Evolutionary conservation across 2,888 invertebrate species (phyloP).

Genomic region (Dorcus parallelipipedus): DNA sequence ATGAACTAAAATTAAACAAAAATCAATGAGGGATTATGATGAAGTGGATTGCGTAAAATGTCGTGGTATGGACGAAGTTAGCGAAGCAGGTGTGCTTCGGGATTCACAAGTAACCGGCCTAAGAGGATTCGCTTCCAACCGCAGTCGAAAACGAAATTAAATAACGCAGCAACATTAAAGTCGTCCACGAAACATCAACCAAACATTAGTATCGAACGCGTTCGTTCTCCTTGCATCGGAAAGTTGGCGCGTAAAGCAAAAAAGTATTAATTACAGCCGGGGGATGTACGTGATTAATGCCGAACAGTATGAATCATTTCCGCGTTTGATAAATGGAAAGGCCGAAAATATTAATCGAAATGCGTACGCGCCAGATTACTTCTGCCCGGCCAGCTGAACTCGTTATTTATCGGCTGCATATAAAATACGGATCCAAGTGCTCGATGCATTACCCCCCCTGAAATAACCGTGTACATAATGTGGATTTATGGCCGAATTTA

Average conservation of each 20-base stretch:
- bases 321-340: constrained; percentile 25
- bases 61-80: no score
- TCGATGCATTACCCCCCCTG: not conserved
- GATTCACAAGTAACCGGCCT: no score
- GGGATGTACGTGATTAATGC: constrained; percentile 20
- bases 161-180: no score
- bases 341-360: constrained; percentile 29
- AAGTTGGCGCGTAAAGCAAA: not conserved
- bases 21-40: no score
- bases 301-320: constrained; percentile 23
- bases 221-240: no score
- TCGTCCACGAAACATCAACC: no score
- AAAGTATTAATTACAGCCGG: constrained; percentile 21
- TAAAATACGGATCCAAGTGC: constrained; percentile 13
- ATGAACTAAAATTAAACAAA: no score
- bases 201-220: no score
- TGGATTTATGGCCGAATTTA: not conserved
- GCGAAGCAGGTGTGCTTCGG: no score
- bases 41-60: no score
- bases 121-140: no score
- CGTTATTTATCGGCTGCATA: constrained; percentile 21
- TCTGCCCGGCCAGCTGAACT: constrained; percentile 23
- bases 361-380: constrained; percentile 26
- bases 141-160: no score
- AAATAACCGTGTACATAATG: not conserved